Base-by-base conservation (phyloP, 2,888 invertebrate species). In the Maniola hyperantus region DNA sequence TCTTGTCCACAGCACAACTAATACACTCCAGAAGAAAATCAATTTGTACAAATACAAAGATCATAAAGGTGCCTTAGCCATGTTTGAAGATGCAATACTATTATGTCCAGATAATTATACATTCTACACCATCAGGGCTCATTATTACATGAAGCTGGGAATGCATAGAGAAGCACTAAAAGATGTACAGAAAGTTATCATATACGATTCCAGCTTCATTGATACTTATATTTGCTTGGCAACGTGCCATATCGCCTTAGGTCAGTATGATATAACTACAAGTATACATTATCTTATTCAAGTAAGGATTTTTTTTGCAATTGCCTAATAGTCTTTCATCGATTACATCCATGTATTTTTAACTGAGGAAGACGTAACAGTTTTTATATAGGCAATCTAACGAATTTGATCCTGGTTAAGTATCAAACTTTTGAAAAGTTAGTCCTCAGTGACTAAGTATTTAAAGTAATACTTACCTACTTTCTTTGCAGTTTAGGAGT, bases 1-100 rank as follows among this genome's bases (percentile, higher is more conserved):
- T 26, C 6, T 53, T 53, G 13, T n/a, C 33, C 36, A 15, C 55
- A 55, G 55, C 11, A 1, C 34, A 11, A 55, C 36, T 36, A 10
- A 36, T 36, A 18, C 1, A 15, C n/a, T 34, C 7, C 55, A 15
- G 1, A 36, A 39, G 36, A 36, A 18, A 36, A 15, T 55, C n/a
- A 8, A 55, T 36, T 39, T 55, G 36, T 55, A 36, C 10, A 36
- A 55, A 36, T 55, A 55, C 11, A 5, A 55, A 18, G 55, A 55
- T 36, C 39, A 39, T 18, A 55, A 55, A 55, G 11, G 18, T 39
- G 55, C 55, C 10, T 8, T 36, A 36, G 36, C 18, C 10, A 36
- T 55, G 55, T 55, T 55, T 11, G 55, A 15, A 18, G 36, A 55
- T 11, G 55, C 55, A 11, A 18, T 55, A 39, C 36, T 6, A 10